These are phyloP conservation scores for Mimas tiliae DNA, from an alignment of 2,888 invertebrate genomes.

Conservation along the genomic window DNA sequence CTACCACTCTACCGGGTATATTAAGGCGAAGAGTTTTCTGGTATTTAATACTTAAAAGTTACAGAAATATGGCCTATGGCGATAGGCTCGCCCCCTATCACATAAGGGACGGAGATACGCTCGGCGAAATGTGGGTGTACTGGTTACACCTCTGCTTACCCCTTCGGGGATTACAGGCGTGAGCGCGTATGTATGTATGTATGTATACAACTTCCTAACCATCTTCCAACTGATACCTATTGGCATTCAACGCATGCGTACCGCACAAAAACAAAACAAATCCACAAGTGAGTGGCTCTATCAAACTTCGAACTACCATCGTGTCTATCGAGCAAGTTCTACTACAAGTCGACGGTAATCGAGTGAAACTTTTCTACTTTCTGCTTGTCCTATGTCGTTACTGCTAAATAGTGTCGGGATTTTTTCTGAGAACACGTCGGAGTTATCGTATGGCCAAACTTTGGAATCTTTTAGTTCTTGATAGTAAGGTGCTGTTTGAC, in stretches of 20 bases:
- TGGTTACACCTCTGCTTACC: too few species aligned
- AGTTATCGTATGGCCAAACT: conserved; percentile 1
- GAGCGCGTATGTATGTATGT: too few species aligned
- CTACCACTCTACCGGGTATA: background rate
- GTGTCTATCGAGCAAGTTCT: conserved; percentile 16
- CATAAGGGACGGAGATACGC: too few species aligned
- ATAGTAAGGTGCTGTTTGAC: background rate
- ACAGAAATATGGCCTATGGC: too few species aligned
- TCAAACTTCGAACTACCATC: background rate
- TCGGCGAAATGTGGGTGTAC: too few species aligned
- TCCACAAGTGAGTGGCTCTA: conserved; percentile 17
- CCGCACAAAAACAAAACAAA: background rate
- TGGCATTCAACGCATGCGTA: background rate
- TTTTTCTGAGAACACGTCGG: conserved; percentile 17
- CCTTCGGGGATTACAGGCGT: too few species aligned
- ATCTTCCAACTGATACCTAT: background rate
- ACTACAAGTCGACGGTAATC: background rate
- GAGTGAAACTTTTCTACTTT: conserved; percentile 29
- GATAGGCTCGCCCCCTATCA: too few species aligned
- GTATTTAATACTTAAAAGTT: too few species aligned
- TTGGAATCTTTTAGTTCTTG: conserved; percentile 7
- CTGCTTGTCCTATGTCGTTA: conserved; percentile 25
- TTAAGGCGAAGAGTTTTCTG: conserved; percentile 10
- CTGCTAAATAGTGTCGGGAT: conserved; percentile 22
- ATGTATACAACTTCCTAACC: too few species aligned